Evolutionary conservation across 2,888 invertebrate genomes (phyloP).

Genomic region (Lapara coniferarum): DNA sequence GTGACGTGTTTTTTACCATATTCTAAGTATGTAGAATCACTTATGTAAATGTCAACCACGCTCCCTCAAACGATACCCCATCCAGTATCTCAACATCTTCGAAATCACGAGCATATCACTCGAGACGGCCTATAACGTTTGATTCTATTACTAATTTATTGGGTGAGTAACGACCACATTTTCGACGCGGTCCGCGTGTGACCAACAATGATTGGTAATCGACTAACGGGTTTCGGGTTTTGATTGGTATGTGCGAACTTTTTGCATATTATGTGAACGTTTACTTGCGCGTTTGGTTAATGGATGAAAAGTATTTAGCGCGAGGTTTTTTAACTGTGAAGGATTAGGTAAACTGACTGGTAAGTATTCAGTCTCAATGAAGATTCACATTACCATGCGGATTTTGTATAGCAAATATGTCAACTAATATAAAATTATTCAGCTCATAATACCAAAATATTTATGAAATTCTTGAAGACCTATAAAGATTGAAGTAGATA

Average conservation of each 20-base stretch:
- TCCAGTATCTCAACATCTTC: conserved; percentile 51
- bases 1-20: no score
- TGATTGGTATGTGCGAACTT: conserved; percentile 24
- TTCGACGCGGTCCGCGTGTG: conserved; percentile 66
- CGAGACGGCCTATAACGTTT: conserved; percentile 74
- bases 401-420: no score
- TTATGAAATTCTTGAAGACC: no score
- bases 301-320: neutral
- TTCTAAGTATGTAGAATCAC: no score
- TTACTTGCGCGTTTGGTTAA: conserved; percentile 14
- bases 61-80: conserved; percentile 31
- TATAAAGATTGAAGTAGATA: no score
- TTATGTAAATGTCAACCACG: neutral
- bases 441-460: no score
- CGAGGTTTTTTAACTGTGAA: neutral
- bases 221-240: conserved; percentile 27
- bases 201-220: conserved; percentile 38
- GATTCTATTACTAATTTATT: conserved; percentile 81
- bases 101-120: conserved; percentile 62
- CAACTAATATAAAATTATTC: no score
- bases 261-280: neutral
- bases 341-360: no score
- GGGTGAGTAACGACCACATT: conserved; percentile 73
- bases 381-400: no score
- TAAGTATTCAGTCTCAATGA: no score